Evolutionary conservation across 2,797 vertebrate genomes (phyloP).

Genomic region (Enteromius mattozi): DNA sequence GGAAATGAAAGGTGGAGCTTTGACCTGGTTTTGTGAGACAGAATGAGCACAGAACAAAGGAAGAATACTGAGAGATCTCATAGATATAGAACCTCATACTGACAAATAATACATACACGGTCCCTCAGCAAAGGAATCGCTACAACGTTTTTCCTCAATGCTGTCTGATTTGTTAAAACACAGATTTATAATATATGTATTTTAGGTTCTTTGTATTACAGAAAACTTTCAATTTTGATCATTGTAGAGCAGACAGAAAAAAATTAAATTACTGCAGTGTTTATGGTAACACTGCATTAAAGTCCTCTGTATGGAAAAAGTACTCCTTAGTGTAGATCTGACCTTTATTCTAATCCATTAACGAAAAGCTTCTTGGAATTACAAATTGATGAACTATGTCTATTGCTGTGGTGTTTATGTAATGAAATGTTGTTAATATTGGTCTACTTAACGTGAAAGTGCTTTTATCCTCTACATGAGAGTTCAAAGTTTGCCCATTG

Average conservation of each 20-base stretch:
- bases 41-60: slow-evolving; percentile 76
- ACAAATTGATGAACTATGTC: slow-evolving; percentile 10
- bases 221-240: neutral
- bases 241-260: neutral
- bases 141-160: slow-evolving; percentile 3
- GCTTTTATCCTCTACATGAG: neutral
- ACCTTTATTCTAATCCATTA: slow-evolving; percentile 20
- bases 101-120: slow-evolving; percentile 50
- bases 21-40: slow-evolving; percentile 80
- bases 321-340: slow-evolving; percentile 14
- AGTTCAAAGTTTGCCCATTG: neutral
- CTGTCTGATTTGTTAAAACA: slow-evolving; percentile 7
- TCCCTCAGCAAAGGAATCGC: slow-evolving; percentile 6
- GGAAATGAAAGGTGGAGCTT: slow-evolving; percentile 61
- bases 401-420: neutral
- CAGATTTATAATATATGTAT: slow-evolving; percentile 11
- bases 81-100: slow-evolving; percentile 34
- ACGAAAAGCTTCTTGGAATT: slow-evolving; percentile 27
- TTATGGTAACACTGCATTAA: slow-evolving; percentile 1
- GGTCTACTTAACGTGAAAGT: neutral
- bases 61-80: slow-evolving; percentile 55
- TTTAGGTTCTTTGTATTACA: slow-evolving; percentile 23
- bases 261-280: neutral
- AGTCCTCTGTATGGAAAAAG: neutral
- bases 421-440: slow-evolving; percentile 3